Evolutionary conservation across 2,888 invertebrate species (phyloP), one percentile per base, ranked within the genome.

Genomic region (Sphinx pinastri): DNA sequence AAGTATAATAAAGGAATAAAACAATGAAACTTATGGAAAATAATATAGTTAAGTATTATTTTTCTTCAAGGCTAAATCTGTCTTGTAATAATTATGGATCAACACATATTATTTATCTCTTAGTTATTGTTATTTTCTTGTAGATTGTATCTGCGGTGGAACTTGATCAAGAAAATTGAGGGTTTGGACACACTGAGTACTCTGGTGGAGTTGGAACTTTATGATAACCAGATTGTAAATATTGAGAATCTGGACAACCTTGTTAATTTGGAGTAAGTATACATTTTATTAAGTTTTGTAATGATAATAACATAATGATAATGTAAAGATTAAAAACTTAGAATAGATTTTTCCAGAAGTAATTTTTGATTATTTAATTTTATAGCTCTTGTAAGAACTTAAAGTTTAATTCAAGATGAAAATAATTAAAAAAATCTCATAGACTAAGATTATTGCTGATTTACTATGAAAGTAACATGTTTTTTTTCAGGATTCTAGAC

Each of bases 151-250:
- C 94, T 99, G 70, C 95, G 99, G 58, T 99, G 99, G 97, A 99
- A 99, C 91, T 94, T 99, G 12, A 97, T 99, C 16, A 99, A 97
- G 84, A 97, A 97, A 87, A 99, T 99, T 77, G 99, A 99, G 87
- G 98, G 99, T 82, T 88, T 99, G 47, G 89, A 95, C 67, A 96
- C 96, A 0, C 91, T 99, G 25, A 95, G 94, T 2, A 97, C 97
- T 0, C 94, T 99, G 13, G 95, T 95, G 19, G 99, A 99, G 84
- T 90, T 99, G 66, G 99, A 99, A 84, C 92, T 99, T 6, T 99
- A 99, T 88, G 99, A 99, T 88, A 99, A 99, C 93, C 99, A 99
- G 93, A 97, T 99, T 68, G 96, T 96, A 0, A 95, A 96, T 76
- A 98, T 99, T 77, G 98, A 99, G 88, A 98, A 99, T 87, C 94